Conservation (phyloP, 2,113 vertebrate species). For the Muntiacus reevesi region DNA sequence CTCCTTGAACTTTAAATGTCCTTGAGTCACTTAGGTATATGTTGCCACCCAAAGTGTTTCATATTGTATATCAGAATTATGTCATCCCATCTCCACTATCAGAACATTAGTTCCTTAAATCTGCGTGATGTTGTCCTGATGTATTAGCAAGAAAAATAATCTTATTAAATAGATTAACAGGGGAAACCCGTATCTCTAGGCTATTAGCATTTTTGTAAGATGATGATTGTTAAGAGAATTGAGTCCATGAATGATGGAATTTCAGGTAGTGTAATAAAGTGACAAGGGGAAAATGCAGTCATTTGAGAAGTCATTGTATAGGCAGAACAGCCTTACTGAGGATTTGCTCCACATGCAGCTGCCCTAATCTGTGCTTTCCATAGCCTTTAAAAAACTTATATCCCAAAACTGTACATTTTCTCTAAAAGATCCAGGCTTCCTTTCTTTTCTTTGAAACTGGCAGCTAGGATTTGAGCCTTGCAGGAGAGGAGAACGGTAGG, state of each 20-base stretch:
- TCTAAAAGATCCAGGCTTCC: background rate
- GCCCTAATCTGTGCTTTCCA: background rate
- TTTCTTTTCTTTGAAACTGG: background rate
- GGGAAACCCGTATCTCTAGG: background rate
- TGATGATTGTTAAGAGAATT: background rate
- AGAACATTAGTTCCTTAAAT: constrained; percentile 9
- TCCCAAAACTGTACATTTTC: background rate
- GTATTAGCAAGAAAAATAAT: background rate
- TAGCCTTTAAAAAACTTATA: background rate
- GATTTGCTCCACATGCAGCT: background rate
- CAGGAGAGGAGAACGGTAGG: background rate
- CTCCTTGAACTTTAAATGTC: background rate
- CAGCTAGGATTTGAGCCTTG: background rate
- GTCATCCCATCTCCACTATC: background rate
- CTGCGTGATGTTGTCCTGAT: background rate
- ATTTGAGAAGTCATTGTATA: background rate
- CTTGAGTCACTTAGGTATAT: background rate
- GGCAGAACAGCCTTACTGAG: background rate
- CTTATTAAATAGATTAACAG: background rate
- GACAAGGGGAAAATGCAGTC: background rate
- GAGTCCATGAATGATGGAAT: background rate
- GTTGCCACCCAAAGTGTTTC: background rate
- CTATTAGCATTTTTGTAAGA: background rate
- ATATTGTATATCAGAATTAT: background rate
- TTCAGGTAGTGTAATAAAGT: background rate